Evolutionary conservation across 2,113 vertebrate genomes (phyloP).

Genomic region (Carassius gibelio): DNA sequence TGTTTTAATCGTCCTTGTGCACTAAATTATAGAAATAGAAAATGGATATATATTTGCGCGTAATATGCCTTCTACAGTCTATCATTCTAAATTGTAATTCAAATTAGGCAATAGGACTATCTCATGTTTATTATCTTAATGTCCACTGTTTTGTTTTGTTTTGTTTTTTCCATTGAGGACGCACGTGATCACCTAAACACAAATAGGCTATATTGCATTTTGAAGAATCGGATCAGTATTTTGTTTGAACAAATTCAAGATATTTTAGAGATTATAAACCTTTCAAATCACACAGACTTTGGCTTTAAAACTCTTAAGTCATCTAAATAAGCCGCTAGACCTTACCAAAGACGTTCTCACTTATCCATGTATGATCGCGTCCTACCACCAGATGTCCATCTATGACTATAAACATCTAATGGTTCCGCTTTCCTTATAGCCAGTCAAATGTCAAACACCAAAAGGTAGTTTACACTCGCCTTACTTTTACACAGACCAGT

Average conservation of each 20-base stretch:
- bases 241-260: constrained; percentile 1
- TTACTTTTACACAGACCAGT: neutral
- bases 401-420: constrained; percentile 56
- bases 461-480: neutral
- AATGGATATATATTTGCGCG: neutral
- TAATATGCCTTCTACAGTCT: neutral
- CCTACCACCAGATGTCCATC: constrained; percentile 67
- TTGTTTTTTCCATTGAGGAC: neutral
- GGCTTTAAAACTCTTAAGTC: neutral
- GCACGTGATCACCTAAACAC: neutral
- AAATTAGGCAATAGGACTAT: neutral
- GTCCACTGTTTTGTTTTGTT: no score
- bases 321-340: neutral
- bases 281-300: neutral
- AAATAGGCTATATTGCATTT: neutral
- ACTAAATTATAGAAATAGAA: neutral
- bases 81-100: neutral
- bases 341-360: neutral
- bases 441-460: constrained; percentile 1
- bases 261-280: neutral
- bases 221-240: neutral
- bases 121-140: no score
- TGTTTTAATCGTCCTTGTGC: neutral
- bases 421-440: neutral
- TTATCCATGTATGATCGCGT: constrained; percentile 7